These are phyloP conservation scores for Sarotherodon lohbergeri DNA, from an alignment of 2,113 vertebrate species.

Conservation along the genomic window DNA sequence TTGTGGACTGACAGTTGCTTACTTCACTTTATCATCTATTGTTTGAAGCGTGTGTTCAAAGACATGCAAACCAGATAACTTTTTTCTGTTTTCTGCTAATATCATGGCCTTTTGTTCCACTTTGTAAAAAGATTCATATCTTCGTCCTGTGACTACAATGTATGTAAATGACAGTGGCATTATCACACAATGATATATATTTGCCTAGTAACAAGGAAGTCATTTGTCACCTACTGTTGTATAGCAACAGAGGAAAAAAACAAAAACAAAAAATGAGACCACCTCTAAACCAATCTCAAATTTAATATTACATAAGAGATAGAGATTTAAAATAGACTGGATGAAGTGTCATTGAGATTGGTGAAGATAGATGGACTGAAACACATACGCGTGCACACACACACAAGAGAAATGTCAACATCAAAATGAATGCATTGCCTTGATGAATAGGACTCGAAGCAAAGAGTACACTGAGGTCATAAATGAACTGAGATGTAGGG, in stretches of 20 bases:
- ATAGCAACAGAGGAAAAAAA: background rate
- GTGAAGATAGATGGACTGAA: background rate
- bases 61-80: background rate
- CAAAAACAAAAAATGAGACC: background rate
- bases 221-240: background rate
- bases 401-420: background rate
- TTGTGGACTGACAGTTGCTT: background rate
- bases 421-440: background rate
- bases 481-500: background rate
- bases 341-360: background rate
- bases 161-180: background rate
- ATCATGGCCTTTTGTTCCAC: background rate
- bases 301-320: background rate
- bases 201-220: background rate
- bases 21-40: background rate
- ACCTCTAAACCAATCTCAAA: background rate
- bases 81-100: background rate
- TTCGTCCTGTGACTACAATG: background rate
- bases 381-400: background rate
- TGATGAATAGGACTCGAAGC: background rate
- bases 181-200: background rate
- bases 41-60: background rate
- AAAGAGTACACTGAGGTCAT: background rate
- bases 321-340: background rate
- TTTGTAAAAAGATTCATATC: background rate